phyloP scores from a whole-genome alignment of 2,888 invertebrate species.

The Bellardia bayeri region DNA sequence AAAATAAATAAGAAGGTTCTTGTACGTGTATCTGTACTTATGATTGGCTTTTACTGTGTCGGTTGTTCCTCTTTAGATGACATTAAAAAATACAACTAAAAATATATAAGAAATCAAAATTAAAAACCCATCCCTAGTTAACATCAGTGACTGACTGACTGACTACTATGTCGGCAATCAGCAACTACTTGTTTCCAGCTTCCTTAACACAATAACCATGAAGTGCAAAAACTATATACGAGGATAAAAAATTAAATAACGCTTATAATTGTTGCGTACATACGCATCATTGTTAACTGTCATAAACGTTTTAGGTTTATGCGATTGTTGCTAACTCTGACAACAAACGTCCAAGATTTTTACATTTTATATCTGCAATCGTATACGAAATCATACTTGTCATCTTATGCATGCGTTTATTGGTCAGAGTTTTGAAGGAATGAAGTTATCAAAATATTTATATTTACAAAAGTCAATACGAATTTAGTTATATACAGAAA shows the following conservation, averaged over 20 bases:
- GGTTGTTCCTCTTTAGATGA: constrained; percentile 54
- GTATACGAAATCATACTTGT: constrained; percentile 61
- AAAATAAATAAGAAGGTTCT: constrained; percentile 13
- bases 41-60: constrained; percentile 43
- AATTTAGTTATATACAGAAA: too few species aligned
- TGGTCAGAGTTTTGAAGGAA: neutral
- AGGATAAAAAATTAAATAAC: constrained; percentile 42
- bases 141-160: constrained; percentile 26
- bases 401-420: constrained; percentile 22
- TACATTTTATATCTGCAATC: constrained; percentile 51
- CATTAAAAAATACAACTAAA: constrained; percentile 6
- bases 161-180: neutral
- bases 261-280: constrained; percentile 62
- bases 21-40: constrained; percentile 3
- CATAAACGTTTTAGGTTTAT: constrained; percentile 72
- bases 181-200: constrained; percentile 54
- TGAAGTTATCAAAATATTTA: neutral
- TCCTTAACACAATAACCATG: constrained; percentile 43
- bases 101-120: constrained; percentile 47
- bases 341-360: constrained; percentile 67
- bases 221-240: neutral
- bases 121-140: constrained; percentile 50
- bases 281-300: constrained; percentile 72
- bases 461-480: neutral
- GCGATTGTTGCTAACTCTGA: constrained; percentile 59